phyloP scores from a whole-genome alignment of 2,888 invertebrate species.

The Protonemura montana region DNA sequence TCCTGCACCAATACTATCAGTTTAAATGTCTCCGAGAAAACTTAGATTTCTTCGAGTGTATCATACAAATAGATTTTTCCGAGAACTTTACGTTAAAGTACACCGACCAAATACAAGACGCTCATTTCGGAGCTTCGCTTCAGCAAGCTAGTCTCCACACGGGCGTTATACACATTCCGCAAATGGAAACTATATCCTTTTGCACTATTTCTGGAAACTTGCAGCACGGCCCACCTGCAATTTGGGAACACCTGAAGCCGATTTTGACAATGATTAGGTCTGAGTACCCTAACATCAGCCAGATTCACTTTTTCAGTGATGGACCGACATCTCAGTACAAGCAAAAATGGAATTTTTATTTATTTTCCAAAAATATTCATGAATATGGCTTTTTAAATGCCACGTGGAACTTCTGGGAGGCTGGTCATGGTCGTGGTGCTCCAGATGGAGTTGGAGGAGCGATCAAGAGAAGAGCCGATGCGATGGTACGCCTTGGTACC shows the following conservation, averaged over 20 bases:
- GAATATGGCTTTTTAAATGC: constrained; percentile 8
- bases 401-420: constrained; percentile 33
- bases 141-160: constrained; percentile 12
- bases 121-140: constrained; percentile 12
- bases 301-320: constrained; percentile 15
- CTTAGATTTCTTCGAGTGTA: constrained; percentile 7
- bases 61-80: constrained; percentile 12
- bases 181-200: constrained; percentile 1
- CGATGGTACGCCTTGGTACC: constrained; percentile 22
- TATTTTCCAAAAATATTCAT: constrained; percentile 28
- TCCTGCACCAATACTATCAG: constrained; percentile 13
- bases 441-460: constrained; percentile 32
- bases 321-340: constrained; percentile 18
- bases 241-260: constrained; percentile 23
- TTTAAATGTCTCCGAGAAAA: constrained; percentile 16
- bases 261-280: neutral
- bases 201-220: constrained; percentile 1
- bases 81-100: constrained; percentile 7
- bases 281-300: neutral
- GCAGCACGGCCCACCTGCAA: constrained; percentile 18
- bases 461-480: constrained; percentile 26
- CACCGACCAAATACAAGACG: constrained; percentile 7
- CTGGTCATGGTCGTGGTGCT: constrained; percentile 34
- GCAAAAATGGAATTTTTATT: constrained; percentile 15
- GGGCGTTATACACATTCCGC: constrained; percentile 12